phyloP scores from a whole-genome alignment of 1,140 invertebrate genomes.

The Eumaeus atala region DNA sequence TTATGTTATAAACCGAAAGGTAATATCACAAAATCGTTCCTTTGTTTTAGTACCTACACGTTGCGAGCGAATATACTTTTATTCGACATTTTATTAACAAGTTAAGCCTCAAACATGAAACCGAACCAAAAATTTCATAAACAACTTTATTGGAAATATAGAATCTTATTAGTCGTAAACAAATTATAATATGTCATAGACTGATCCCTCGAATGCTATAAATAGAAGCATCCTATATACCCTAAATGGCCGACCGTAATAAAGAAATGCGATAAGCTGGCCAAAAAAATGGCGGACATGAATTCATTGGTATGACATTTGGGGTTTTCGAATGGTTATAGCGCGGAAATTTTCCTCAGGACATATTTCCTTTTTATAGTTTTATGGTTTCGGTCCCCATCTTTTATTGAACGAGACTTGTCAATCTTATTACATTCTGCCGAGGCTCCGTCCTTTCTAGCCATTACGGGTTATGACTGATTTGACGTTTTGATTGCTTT shows the following conservation, averaged over 20 bases:
- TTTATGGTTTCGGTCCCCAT: conserved; percentile 60
- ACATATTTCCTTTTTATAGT: conserved; percentile 67
- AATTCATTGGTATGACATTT: conserved; percentile 73
- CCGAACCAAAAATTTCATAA: conserved; percentile 41
- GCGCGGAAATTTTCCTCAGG: conserved; percentile 47
- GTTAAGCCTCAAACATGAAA: conserved; percentile 5
- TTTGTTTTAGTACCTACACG: no score
- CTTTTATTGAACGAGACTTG: conserved; percentile 63
- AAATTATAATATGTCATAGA: conserved; percentile 50
- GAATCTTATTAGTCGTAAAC: conserved; percentile 55
- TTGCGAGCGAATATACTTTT: background rate
- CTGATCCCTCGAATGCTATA: conserved; percentile 55
- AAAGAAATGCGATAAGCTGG: conserved; percentile 67
- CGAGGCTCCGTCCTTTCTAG: no score
- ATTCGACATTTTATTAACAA: conserved; percentile 7
- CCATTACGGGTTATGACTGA: conserved; percentile 25
- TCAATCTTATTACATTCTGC: conserved; percentile 49
- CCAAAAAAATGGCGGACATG: conserved; percentile 62
- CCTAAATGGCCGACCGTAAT: conserved; percentile 60
- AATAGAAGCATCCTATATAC: conserved; percentile 40
- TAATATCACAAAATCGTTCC: no score
- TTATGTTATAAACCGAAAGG: no score
- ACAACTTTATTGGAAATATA: conserved; percentile 46
- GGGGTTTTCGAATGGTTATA: conserved; percentile 60
- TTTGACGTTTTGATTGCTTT: conserved; percentile 10